These are phyloP conservation scores for Miopithecus talapoin DNA, from an alignment of 2,797 vertebrate species.

Conservation along the genomic window DNA sequence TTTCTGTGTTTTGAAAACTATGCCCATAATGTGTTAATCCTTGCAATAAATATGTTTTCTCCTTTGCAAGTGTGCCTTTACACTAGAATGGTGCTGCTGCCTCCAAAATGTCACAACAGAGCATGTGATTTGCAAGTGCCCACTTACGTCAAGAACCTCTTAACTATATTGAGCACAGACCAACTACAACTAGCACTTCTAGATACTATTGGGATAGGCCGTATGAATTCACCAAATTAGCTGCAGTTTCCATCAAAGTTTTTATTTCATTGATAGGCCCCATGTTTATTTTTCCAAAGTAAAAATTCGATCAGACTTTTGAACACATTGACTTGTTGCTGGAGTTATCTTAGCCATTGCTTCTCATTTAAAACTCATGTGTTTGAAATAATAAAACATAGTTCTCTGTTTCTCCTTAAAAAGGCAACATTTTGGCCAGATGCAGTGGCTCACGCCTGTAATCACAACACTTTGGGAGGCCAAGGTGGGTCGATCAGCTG, in stretches of 20 bases:
- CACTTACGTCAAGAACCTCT: constrained; percentile 6
- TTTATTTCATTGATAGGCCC: not conserved
- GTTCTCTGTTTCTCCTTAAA: not conserved
- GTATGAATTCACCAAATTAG: not conserved
- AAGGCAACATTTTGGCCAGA: not conserved
- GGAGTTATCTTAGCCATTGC: not conserved
- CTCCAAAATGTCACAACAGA: constrained; percentile 39
- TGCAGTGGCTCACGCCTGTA: too few relatives aligned
- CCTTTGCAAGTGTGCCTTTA: not conserved
- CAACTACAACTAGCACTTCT: not conserved
- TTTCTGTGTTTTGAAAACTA: not conserved
- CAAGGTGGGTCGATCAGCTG: too few relatives aligned
- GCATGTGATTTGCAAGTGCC: not conserved
- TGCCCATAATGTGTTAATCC: not conserved
- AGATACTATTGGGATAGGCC: not conserved
- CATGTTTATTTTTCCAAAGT: not conserved
- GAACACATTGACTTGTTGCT: not conserved
- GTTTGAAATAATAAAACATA: constrained; percentile 6
- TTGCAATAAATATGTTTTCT: not conserved
- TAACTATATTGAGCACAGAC: not conserved
- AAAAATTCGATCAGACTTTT: not conserved
- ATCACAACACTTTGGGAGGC: too few relatives aligned
- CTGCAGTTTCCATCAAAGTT: not conserved
- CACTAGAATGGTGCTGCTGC: not conserved
- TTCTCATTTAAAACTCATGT: not conserved